Conservation (phyloP, 2,888 invertebrate genomes). For the Philaethria dido region DNA sequence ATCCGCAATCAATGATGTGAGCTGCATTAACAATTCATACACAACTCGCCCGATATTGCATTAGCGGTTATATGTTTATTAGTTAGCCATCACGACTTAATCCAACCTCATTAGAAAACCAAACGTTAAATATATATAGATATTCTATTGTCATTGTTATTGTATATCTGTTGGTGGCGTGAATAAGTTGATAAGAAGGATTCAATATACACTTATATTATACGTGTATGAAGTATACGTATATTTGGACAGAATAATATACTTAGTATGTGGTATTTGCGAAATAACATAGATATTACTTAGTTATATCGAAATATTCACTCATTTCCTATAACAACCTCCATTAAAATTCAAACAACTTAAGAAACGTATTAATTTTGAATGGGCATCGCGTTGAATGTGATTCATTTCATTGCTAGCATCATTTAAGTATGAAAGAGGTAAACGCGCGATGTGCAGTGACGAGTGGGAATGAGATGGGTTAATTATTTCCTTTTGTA, state of each 20-base stretch:
- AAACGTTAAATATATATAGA: slow-evolving; percentile 16
- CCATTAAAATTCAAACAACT: slow-evolving; percentile 1
- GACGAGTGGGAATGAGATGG: slow-evolving; percentile 63
- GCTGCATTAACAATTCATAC: slow-evolving; percentile 37
- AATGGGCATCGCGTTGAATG: slow-evolving; percentile 10
- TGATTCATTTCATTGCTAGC: slow-evolving; percentile 31
- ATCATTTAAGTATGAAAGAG: slow-evolving; percentile 30
- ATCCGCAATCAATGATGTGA: slow-evolving; percentile 41
- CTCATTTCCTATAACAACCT: too few relatives aligned
- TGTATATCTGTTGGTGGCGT: too few relatives aligned
- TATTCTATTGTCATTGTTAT: too few relatives aligned
- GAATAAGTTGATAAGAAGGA: too few relatives aligned
- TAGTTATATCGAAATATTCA: too few relatives aligned
- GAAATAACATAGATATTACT: too few relatives aligned
- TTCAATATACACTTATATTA: too few relatives aligned
- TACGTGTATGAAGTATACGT: too few relatives aligned
- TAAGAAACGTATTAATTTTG: slow-evolving; percentile 15
- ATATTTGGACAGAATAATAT: too few relatives aligned
- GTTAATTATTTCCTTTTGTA: slow-evolving; percentile 79
- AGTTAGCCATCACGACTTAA: slow-evolving; percentile 33
- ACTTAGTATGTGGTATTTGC: too few relatives aligned
- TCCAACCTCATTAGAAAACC: slow-evolving; percentile 37
- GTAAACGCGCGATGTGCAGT: slow-evolving; percentile 40
- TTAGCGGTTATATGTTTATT: slow-evolving; percentile 42
- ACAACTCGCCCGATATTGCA: slow-evolving; percentile 39